Evolutionary conservation across 2,888 invertebrate species (phyloP), one percentile per base, ranked within the genome.

Genomic region (Alviniconcha strummeri): DNA sequence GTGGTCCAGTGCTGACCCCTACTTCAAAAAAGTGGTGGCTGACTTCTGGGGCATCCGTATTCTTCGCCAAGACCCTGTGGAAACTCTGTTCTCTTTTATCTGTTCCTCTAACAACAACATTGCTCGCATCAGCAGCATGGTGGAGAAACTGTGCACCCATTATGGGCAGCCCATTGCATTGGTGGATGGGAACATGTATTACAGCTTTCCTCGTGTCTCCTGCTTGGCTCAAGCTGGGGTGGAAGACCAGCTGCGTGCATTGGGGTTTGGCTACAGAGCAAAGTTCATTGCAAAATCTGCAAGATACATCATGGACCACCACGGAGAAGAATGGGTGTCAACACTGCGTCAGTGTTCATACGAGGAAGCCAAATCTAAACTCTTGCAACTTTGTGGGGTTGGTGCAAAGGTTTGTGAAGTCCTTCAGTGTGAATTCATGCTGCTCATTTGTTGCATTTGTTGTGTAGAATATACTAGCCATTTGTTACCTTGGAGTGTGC

Each of bases 91-190:
- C 92, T 96, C 98, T 13, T 99, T 99, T 93, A 98, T 99, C 90
- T 99, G 99, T 93, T 99, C 99, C 82, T 97, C 98, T 85, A 99
- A 99, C 93, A 99, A 99, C 94, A 96, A 99, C 92, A 98, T 99
- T 89, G 95, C 96, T 86, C 88, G 98, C 89, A 99, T 99, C 91
- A 96, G 97, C 52, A 95, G 95, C 76, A 97, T 99, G 97, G 97
- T 99, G 19, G 97, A 98, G 92, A 97, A 97, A 92, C 93, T 99
- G 85, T 97, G 98, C 90, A 92, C 92, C 5, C 94, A 96, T 83
- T 99, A 97, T 94, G 99, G 99, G 8, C 94, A 95, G 80, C 95
- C 96, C 93, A 96, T 98, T 87, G 96, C 96, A 87, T 94, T 83
- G 83, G 85, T 96, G 83, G 95, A 97, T 87, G 96, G 95, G 11